Evolutionary conservation across 2,888 invertebrate species (phyloP).

Genomic region (Thysanoteuthis rhombus): DNA sequence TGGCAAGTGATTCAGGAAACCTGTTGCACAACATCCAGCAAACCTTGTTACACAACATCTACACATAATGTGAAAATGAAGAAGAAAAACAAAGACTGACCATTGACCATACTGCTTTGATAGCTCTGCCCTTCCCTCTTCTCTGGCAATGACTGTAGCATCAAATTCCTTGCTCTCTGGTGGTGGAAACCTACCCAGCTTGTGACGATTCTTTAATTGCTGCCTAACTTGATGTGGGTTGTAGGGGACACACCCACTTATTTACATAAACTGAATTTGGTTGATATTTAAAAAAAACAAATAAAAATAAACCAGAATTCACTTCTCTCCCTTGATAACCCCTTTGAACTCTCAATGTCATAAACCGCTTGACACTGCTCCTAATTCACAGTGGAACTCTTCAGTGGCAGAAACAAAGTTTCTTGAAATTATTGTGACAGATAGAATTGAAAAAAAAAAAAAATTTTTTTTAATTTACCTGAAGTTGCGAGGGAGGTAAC

Average conservation of each 20-base stretch:
- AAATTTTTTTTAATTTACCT: no score
- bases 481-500: no score
- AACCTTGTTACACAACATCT: not conserved
- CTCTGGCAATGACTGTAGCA: not conserved
- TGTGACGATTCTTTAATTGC: not conserved
- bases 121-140: not conserved
- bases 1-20: not conserved
- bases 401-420: no score
- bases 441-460: no score
- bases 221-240: not conserved
- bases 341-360: not conserved
- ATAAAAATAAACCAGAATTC: not conserved
- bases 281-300: not conserved
- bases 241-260: not conserved
- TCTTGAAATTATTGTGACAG: no score
- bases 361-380: no score
- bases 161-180: not conserved
- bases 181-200: not conserved
- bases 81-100: not conserved
- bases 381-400: no score
- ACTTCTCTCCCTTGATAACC: not conserved
- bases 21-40: not conserved
- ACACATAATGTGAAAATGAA: not conserved
- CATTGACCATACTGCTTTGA: not conserved
- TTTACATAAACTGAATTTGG: no score